A percentile compares a stretch with the other conserved stretches of the same genome.
These are phyloP conservation scores for Pangasianodon hypophthalmus DNA, from an alignment of 2,113 vertebrate genomes.

Conservation along the genomic window DNA sequence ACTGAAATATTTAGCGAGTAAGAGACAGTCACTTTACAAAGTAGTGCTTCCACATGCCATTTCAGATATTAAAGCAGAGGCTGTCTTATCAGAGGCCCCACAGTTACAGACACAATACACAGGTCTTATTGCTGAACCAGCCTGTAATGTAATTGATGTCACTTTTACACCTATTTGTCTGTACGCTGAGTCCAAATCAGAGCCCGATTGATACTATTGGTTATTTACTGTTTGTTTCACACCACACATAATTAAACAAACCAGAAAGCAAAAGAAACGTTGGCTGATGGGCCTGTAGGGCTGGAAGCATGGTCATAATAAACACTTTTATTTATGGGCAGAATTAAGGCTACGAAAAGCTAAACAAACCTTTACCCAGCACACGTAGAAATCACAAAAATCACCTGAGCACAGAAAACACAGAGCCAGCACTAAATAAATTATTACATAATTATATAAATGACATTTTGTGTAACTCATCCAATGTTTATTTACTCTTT, in stretches of 20 bases:
- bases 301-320: not conserved
- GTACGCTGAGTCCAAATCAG: not conserved
- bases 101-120: not conserved
- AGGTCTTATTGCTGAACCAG: not conserved
- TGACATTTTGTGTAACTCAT: not conserved
- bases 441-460: not conserved
- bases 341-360: not conserved
- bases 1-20: slow-evolving; percentile 15
- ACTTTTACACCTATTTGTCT: not conserved
- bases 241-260: not conserved
- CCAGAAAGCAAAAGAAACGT: not conserved
- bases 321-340: not conserved
- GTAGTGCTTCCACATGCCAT: not conserved
- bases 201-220: not conserved
- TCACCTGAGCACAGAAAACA: not conserved
- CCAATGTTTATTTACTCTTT: not conserved
- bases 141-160: not conserved
- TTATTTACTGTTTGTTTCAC: not conserved
- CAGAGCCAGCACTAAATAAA: not conserved
- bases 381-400: not conserved
- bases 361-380: too few species aligned
- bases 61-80: not conserved
- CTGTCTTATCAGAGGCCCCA: not conserved
- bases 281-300: not conserved
- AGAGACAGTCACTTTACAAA: not conserved